Conservation (phyloP, 2,113 vertebrate species). For the Pelvicachromis taeniatus region DNA sequence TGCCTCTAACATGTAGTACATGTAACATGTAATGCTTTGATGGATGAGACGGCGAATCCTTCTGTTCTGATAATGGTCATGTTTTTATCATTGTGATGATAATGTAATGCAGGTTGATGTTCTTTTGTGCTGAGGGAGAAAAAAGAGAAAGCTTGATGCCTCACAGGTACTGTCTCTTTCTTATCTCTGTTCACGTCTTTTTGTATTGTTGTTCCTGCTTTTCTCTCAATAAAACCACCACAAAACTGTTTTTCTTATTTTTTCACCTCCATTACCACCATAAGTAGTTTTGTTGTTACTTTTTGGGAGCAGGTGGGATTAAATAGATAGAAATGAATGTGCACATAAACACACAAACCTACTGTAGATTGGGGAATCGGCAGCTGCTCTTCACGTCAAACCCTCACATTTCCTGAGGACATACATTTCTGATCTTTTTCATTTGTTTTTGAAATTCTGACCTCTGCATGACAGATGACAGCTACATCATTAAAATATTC, state of each 20-base stretch:
- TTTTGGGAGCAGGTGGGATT: neutral
- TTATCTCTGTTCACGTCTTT: conserved; percentile 14
- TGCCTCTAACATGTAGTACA: neutral
- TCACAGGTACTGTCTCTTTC: conserved; percentile 56
- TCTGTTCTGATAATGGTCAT: conserved; percentile 6
- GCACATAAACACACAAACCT: neutral
- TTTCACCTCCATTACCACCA: neutral
- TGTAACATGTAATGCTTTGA: neutral
- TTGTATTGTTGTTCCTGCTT: neutral
- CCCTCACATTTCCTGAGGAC: neutral
- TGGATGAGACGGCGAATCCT: neutral
- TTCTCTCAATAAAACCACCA: conserved; percentile 33
- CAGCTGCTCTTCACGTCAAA: neutral
- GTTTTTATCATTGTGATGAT: conserved; percentile 31
- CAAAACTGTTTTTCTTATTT: conserved; percentile 22
- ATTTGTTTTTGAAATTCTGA: neutral
- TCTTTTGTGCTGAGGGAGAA: conserved; percentile 56
- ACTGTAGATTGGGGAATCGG: neutral
- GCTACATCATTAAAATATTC: neutral
- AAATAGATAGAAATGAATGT: neutral
- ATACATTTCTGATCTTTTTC: neutral
- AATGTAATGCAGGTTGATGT: conserved; percentile 66
- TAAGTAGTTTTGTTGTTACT: neutral
- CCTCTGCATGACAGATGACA: neutral
- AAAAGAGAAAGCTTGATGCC: conserved; percentile 38